Base-by-base conservation (phyloP, 2,888 invertebrate species). In the Sesamia inferens region DNA sequence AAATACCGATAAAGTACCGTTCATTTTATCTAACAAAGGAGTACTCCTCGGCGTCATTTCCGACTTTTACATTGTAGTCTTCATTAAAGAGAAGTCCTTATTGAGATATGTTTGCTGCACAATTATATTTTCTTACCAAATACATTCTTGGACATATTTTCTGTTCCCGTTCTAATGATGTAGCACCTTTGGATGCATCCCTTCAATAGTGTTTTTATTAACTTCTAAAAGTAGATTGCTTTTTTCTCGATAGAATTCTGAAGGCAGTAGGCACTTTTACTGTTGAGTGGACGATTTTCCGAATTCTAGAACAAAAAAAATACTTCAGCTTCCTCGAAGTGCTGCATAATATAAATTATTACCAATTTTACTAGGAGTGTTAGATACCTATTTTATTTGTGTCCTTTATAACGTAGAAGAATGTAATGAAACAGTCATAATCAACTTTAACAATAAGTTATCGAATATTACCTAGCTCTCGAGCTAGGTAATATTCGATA, bases 1-100 rank as follows among this genome's bases (percentile, higher is more conserved):
- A 80, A 84, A 84, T 76, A 81, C 31, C 61, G 72, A 80, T 72
- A 64, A 63, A 47, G 59, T 83, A 55, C 84, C 76, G 71, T 76
- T 83, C 44, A 59, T 62, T 73, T 76, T 81, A 82, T 83, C 81
- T 84, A 73, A 84, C 62, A 73, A 79, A 70, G 68, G 67, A 72
- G 51, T 54, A 61, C 66, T 64, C 66, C 44, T 55, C 11, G 66
- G 24, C n/a, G 55, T 61, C 63, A 39, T 71, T 58, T 65, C 11
- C 31, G 44, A 42, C 61, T 59, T 58, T 62, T 71, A 81, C 75
- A 83, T 66, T 75, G 80, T 79, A 70, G 24, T 42, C n/a, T 31
- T 59, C 44, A 68, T 75, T 74, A 71, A 62, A 66, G 39, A 62
- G 13, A 70, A 51, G 11, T 66, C 68, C 80, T 39, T 79, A 79